phyloP scores from a whole-genome alignment of 1,140 invertebrate genomes.

The Drosophila chauvacae region DNA sequence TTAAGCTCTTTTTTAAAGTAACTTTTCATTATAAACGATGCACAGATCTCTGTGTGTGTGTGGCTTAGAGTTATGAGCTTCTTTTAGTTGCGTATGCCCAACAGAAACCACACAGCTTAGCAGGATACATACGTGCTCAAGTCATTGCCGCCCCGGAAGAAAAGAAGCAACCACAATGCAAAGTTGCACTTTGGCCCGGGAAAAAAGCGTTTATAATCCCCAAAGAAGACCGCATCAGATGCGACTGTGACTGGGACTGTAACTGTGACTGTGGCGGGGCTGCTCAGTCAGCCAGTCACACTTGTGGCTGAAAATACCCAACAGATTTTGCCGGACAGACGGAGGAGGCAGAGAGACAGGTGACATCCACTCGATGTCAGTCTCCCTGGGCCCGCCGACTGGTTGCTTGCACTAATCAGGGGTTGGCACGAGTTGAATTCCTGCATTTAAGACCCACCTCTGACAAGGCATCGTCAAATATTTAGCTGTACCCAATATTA shows the following conservation, averaged over 20 bases:
- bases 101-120: not conserved
- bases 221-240: slow-evolving; percentile 63
- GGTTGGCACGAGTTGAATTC: not conserved
- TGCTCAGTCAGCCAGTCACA: slow-evolving; percentile 35
- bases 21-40: not conserved
- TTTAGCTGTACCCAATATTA: slow-evolving; percentile 55
- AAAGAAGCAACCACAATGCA: slow-evolving; percentile 8
- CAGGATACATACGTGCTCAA: slow-evolving; percentile 5
- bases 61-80: slow-evolving; percentile 6
- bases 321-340: slow-evolving; percentile 28
- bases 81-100: not conserved
- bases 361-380: slow-evolving; percentile 39
- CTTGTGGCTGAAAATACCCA: slow-evolving; percentile 44
- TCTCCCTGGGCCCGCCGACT: slow-evolving; percentile 3
- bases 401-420: slow-evolving; percentile 24
- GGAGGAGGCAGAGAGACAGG: slow-evolving; percentile 7
- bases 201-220: slow-evolving; percentile 62
- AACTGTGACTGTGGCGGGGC: slow-evolving; percentile 39
- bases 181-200: slow-evolving; percentile 31
- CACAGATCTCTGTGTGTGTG: not conserved
- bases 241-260: slow-evolving; percentile 35
- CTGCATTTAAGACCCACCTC: not conserved
- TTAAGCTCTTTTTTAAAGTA: not conserved
- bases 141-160: slow-evolving; percentile 11
- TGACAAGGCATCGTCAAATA: slow-evolving; percentile 46